Evolutionary conservation across 2,888 invertebrate species (phyloP), one percentile per base, ranked within the genome.

Genomic region (Erpobdella octoculata): DNA sequence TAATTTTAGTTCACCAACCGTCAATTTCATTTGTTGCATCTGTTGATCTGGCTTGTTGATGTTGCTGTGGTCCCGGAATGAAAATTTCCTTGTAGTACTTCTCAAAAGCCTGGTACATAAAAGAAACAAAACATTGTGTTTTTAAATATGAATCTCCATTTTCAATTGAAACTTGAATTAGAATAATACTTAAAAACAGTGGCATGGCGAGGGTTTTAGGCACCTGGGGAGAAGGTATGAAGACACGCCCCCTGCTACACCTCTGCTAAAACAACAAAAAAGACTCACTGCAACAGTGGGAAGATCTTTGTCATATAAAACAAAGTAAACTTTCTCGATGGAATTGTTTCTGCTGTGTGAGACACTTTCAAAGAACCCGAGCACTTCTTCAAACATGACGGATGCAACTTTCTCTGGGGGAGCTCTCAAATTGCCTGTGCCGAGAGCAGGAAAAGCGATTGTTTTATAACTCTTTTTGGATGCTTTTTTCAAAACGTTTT

Each of bases 401-500:
- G 74, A 72, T 2, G 78, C 78, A 18, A 78, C 78, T 8, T 78
- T 70, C 61, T 77, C 76, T 6, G 72, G 71, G 0, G 80, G 79
- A 73, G 77, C 79, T 6, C 76, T 74, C 1, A 79, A 76, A 70
- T 77, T 77, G 25, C 79, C 78, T 6, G 80, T 79, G 2, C 80
- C 80, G 67, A 80, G 73, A n/a, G 78, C 78, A 46, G 78, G 78
- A 58, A 80, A 77, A 36, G 79, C 75, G 18, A 80, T 75, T 6
- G 77, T 76, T 31, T 72, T 76, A 70, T 74, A 75, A 15, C 71
- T 59, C 33, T 72, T 72, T 21, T 69, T 67, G 72, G 75, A 74
- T 33, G 78, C 78, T 8, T 71, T 73, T 15, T 72, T 59, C 65
- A 79, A 37, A 71, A 79, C 77, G 35, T 74, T 74, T 12, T 62